phyloP scores from a whole-genome alignment of 1,140 invertebrate genomes.

The Magallana angulata region DNA sequence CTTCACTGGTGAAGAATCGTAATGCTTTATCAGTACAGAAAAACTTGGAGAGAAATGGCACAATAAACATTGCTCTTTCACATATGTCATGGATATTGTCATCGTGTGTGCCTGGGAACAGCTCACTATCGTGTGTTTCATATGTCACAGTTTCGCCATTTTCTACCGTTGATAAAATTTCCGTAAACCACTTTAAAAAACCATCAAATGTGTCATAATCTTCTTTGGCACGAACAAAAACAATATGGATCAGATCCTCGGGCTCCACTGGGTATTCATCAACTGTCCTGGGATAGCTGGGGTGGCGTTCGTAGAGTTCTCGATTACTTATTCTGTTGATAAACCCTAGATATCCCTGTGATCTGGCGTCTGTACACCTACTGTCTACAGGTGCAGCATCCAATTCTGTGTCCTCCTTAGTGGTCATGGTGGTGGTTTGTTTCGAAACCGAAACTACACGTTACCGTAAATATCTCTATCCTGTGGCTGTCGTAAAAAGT shows the following conservation, averaged over 20 bases:
- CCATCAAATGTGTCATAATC: background rate
- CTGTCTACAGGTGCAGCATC: background rate
- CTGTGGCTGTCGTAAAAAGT: too few relatives aligned
- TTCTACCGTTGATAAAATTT: background rate
- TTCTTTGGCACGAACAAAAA: slow-evolving; percentile 12
- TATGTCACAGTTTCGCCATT: background rate
- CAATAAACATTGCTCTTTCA: slow-evolving; percentile 18
- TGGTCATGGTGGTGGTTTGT: background rate
- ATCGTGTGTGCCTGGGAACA: slow-evolving; percentile 18
- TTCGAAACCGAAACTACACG: too few relatives aligned
- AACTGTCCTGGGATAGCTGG: background rate
- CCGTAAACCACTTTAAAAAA: background rate
- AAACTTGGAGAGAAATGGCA: background rate
- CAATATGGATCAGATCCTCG: background rate
- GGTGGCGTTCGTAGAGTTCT: background rate
- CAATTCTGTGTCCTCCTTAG: background rate
- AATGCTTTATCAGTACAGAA: slow-evolving; percentile 15
- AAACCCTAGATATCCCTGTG: background rate
- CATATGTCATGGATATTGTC: slow-evolving; percentile 5
- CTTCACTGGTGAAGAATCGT: slow-evolving; percentile 8
- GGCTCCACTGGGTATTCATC: background rate
- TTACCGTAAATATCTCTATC: too few relatives aligned
- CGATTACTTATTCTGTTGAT: background rate
- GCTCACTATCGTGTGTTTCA: slow-evolving; percentile 1
- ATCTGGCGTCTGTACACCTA: background rate